phyloP scores from a whole-genome alignment of 2,888 invertebrate species.

The Pseudococcus jackbeardsleyi region DNA sequence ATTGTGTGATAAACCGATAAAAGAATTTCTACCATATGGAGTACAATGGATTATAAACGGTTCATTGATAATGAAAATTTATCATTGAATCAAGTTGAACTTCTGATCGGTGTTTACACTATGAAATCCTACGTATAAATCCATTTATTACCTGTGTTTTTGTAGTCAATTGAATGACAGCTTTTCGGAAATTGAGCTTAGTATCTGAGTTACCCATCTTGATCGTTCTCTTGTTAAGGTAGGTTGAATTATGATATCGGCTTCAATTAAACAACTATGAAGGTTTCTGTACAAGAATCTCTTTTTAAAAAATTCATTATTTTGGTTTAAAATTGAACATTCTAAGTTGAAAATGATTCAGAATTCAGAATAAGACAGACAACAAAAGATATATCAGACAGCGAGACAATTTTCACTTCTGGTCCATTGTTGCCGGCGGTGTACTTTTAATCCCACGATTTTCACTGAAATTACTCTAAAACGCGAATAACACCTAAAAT shows the following conservation, averaged over 20 bases:
- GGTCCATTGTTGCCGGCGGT: not conserved
- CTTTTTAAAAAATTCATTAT: not conserved
- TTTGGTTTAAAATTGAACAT: not conserved
- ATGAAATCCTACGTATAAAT: not conserved
- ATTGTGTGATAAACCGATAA: not conserved
- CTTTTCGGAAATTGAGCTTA: slow-evolving; percentile 97
- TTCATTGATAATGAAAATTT: too few species aligned
- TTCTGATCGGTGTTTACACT: too few species aligned
- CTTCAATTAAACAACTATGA: not conserved
- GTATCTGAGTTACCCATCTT: slow-evolving; percentile 98
- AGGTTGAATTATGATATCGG: not conserved
- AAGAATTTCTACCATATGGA: not conserved
- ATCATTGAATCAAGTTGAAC: too few species aligned
- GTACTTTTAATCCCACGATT: too few species aligned
- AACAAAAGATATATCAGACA: slow-evolving; percentile 12
- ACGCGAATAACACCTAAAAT: too few species aligned
- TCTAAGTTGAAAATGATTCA: not conserved
- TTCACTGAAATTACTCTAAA: too few species aligned
- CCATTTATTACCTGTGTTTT: slow-evolving; percentile 86
- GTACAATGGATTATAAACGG: not conserved
- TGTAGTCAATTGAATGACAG: slow-evolving; percentile 96
- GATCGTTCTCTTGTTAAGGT: not conserved
- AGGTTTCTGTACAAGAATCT: not conserved
- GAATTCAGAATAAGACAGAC: not conserved
- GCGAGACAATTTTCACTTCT: not conserved